Conservation (phyloP, 2,113 vertebrate genomes). For the Sminthopsis crassicaudata region DNA sequence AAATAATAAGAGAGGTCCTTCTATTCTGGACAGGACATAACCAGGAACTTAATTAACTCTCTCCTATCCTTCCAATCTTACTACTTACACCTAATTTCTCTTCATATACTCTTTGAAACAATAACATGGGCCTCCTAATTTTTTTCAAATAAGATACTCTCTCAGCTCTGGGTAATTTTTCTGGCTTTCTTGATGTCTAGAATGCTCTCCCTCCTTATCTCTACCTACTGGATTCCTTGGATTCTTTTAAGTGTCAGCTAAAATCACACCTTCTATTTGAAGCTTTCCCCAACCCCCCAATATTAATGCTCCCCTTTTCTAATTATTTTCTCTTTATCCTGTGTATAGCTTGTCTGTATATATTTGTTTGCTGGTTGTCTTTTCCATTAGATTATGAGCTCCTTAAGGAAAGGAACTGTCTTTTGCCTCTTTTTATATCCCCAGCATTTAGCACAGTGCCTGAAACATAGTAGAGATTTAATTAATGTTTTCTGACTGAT, state of each 20-base stretch:
- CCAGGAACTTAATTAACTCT: not conserved
- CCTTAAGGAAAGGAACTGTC: not conserved
- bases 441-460: not conserved
- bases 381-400: not conserved
- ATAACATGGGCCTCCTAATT: too few species aligned
- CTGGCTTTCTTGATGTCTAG: too few species aligned
- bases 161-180: too few species aligned
- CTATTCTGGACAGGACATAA: not conserved
- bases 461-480: not conserved
- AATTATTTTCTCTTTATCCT: not conserved
- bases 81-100: not conserved
- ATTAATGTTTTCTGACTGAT: not conserved
- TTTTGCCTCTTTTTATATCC: not conserved
- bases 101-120: too few species aligned
- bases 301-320: not conserved
- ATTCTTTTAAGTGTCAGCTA: not conserved
- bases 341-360: not conserved
- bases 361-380: not conserved
- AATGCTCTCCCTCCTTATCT: not conserved
- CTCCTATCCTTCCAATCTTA: not conserved
- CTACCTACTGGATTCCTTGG: not conserved
- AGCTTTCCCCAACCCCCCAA: not conserved
- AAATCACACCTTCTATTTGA: too few species aligned
- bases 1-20: not conserved
- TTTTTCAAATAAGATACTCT: too few species aligned